Percentiles rank a stretch among this genome's conserved stretches.
Evolutionary conservation across 2,888 invertebrate species (phyloP).

Genomic region (Noctua fimbriata): DNA sequence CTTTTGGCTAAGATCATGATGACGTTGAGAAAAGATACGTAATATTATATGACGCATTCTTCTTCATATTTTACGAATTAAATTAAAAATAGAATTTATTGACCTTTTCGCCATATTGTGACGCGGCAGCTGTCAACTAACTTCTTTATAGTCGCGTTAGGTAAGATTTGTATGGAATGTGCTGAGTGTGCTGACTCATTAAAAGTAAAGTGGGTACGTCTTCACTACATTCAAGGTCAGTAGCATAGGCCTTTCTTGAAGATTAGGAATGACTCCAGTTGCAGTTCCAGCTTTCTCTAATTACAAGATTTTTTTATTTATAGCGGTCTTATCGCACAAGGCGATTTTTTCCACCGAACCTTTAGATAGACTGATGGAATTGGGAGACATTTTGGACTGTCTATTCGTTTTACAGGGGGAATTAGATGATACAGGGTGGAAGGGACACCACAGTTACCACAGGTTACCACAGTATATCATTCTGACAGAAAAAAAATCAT

Average conservation of each 20-base stretch:
- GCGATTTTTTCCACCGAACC: not conserved
- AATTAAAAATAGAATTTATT: slow-evolving; percentile 35
- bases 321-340: not conserved
- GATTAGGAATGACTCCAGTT: slow-evolving; percentile 4
- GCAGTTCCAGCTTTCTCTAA: slow-evolving; percentile 20
- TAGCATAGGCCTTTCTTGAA: slow-evolving; percentile 26
- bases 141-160: slow-evolving; percentile 37
- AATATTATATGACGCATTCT: not conserved
- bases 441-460: too few species aligned
- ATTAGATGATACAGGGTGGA: too few species aligned
- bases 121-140: slow-evolving; percentile 41
- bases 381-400: too few species aligned
- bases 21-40: not conserved
- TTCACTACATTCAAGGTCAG: slow-evolving; percentile 45
- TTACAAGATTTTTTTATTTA: not conserved
- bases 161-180: slow-evolving; percentile 52
- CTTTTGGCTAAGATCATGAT: not conserved
- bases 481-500: too few species aligned
- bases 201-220: slow-evolving; percentile 26
- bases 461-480: too few species aligned
- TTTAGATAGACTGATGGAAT: not conserved
- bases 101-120: slow-evolving; percentile 48
- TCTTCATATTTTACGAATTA: not conserved
- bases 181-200: slow-evolving; percentile 55
- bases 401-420: too few species aligned